Evolutionary conservation across 2,888 invertebrate genomes (phyloP).

Genomic region (Phortica magna): DNA sequence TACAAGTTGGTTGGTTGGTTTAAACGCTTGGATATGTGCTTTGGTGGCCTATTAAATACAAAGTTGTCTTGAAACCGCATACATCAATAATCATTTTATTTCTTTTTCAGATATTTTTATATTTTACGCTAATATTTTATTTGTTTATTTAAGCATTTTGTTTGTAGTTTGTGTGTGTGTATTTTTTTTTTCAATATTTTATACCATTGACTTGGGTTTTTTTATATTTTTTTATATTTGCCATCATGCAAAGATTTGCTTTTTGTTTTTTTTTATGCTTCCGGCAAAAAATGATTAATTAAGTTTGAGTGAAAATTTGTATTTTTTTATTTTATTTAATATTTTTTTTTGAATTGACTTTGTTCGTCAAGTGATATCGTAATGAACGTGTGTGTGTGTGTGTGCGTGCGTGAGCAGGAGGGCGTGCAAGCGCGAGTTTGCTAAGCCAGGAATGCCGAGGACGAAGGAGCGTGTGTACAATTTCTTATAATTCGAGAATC

Average conservation of each 20-base stretch:
- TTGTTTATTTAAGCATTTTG: neutral
- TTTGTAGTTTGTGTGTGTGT: neutral
- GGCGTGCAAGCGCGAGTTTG: constrained; percentile 64
- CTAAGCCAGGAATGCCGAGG: too few species aligned
- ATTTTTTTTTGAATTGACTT: neutral
- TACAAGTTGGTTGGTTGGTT: neutral
- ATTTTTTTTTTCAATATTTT: too few species aligned
- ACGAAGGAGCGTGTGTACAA: too few species aligned
- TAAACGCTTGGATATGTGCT: constrained; percentile 51
- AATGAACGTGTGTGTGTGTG: too few species aligned
- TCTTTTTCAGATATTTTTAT: constrained; percentile 33
- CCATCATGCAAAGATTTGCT: too few species aligned
- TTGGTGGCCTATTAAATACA: constrained; percentile 46
- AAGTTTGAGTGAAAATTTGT: too few species aligned
- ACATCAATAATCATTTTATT: constrained; percentile 37
- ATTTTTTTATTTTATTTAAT: neutral
- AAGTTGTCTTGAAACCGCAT: constrained; percentile 50
- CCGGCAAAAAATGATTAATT: too few species aligned
- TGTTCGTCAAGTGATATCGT: too few species aligned
- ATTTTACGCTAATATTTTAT: constrained; percentile 10
- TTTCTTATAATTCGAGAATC: too few species aligned
- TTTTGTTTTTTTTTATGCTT: too few species aligned
- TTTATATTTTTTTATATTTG: too few species aligned
- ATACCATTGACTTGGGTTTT: neutral
- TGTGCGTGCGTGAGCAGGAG: constrained; percentile 64